These are phyloP conservation scores for Rugalucina vietnamica DNA, from an alignment of 2,888 invertebrate species.

Conservation along the genomic window DNA sequence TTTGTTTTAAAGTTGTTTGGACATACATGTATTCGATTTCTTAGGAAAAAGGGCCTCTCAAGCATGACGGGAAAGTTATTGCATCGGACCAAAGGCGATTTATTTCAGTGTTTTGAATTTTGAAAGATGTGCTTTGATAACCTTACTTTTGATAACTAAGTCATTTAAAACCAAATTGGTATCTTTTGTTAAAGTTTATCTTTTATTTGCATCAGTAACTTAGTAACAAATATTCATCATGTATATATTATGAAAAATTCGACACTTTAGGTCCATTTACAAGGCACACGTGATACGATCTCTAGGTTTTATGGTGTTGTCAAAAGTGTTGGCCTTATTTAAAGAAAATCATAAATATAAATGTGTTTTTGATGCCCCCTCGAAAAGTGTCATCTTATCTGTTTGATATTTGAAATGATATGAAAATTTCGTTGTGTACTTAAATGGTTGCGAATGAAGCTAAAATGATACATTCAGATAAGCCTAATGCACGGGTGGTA, in stretches of 20 bases:
- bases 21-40: no score
- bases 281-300: neutral
- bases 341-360: neutral
- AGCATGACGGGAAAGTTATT: no score
- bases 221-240: conserved; percentile 8
- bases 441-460: no score
- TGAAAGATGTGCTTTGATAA: neutral
- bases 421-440: neutral
- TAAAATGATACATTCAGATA: no score
- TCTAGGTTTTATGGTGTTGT: neutral
- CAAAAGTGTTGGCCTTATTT: neutral
- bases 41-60: no score
- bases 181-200: neutral
- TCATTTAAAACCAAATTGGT: conserved; percentile 1
- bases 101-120: no score
- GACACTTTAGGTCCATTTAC: conserved; percentile 2
- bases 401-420: neutral
- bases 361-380: neutral
- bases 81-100: no score
- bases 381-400: neutral
- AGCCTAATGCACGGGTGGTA: no score
- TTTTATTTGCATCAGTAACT: neutral
- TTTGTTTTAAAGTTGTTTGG: no score
- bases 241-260: conserved; percentile 7
- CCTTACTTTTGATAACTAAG: neutral